Evolutionary conservation across 2,797 vertebrate species (phyloP), one percentile per base, ranked within the genome.

Genomic region (Gambelia wislizenii): DNA sequence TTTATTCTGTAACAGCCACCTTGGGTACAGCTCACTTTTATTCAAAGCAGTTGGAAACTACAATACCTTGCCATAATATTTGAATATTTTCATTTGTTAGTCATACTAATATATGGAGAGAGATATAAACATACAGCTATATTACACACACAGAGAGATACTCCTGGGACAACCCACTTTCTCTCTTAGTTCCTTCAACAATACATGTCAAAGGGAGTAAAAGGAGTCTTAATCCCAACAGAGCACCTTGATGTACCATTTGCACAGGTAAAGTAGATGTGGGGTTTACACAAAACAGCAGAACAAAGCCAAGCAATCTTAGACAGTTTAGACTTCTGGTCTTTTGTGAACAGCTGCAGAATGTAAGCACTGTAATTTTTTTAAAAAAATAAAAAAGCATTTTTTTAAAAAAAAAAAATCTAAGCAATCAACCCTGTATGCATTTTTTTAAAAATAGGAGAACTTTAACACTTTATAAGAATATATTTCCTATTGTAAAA

Each of bases 301-400:
- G 79, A 94, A 95, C 83, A 95, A 95, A 95, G 87, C 47, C 64
- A 91, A 74, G 77, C 56, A 86, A 72, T n/a, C 33, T 87, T 91
- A 75, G 36, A 83, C 84, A 56, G 75, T 92, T 84, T 77, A 89
- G 14, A 90, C 39, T 90, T 91, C 59, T 89, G 4, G 16, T 89
- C 36, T 92, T 95, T 89, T 87, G 79, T 91, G 92, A 96, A 92
- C 91, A 95, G 90, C 87, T 95, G 94, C 91, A 93, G 80, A 91
- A 88, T 89, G 36, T 52, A 89, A 93, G 52, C 30, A 85, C 59
- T 49, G 14, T 47, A 16, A 69, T 42, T 90, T 91, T 91, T 72
- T 61, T 74, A 81, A 93, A 27, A 91, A n/a, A n/a, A n/a, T n/a
- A 93, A 47, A 20, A 75, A 25, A 75, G 27, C 89, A 72, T 83